These are phyloP conservation scores for Colletes latitarsis DNA, from an alignment of 1,140 invertebrate species.

Conservation along the genomic window DNA sequence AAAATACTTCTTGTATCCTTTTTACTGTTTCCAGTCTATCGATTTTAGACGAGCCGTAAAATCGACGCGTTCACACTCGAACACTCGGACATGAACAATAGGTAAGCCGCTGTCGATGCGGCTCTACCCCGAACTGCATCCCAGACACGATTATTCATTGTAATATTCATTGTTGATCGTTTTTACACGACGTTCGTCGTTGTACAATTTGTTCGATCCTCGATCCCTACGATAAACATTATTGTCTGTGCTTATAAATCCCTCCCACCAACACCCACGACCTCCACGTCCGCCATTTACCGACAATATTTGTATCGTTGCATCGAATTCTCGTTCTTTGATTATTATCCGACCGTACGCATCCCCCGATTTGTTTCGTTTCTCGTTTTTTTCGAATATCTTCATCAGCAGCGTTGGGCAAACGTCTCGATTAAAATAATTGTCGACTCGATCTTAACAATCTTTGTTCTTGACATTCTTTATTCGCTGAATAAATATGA, in stretches of 20 bases:
- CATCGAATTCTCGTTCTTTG: constrained; percentile 14
- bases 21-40: constrained; percentile 77
- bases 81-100: constrained; percentile 65
- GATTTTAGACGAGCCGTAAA: constrained; percentile 76
- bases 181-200: constrained; percentile 29
- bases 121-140: constrained; percentile 53
- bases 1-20: constrained; percentile 49
- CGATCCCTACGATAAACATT: background rate
- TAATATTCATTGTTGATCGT: constrained; percentile 55
- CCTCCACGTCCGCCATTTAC: no score
- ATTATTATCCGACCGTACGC: background rate
- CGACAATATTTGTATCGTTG: background rate
- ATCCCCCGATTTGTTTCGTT: background rate
- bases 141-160: constrained; percentile 50
- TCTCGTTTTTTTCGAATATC: background rate
- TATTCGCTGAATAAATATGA: no score
- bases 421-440: no score
- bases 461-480: no score
- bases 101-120: constrained; percentile 66
- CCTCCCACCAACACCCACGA: background rate
- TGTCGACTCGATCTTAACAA: no score
- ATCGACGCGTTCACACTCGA: constrained; percentile 64
- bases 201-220: constrained; percentile 11
- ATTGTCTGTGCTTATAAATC: constrained; percentile 2
- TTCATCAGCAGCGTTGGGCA: no score